Evolutionary conservation across 2,797 vertebrate species (phyloP), one percentile per base, ranked within the genome.

Genomic region (Hippoglossus hippoglossus): DNA sequence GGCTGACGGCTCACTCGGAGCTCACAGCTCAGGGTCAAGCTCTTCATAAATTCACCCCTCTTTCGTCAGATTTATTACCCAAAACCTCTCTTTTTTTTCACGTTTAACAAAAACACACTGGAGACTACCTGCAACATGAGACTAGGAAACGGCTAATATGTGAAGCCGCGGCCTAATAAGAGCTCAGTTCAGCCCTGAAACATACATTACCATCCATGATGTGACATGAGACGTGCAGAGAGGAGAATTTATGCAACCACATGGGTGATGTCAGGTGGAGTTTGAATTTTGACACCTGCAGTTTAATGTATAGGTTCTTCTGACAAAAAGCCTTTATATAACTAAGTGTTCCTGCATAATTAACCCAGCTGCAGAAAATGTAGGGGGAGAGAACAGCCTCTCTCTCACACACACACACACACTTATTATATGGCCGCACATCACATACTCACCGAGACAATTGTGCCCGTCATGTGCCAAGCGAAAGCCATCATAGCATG

Each of bases 401-500:
- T 1, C 4, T 52, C 51, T 1, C 54, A 51, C 54, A 46, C 50
- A 61, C 56, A 46, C 47, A 63, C 60, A 49, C 46, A 16, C 64
- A n/a, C 34, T 41, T 26, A 28, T 46, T 46, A 18, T 46, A 19
- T 44, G 6, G 44, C 44, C 12, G 44, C 54, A 54, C 47, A 15
- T 46, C 57, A 64, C 56, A 65, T 64, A 90, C 95, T 96, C 89
- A 99, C 98, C 98, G n/a, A 99, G 90, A 91, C 98, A 99, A 91
- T 99, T 99, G 95, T 99, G 98, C 11, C 98, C 98, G 0, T 99
- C 98, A 1, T 99, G 96, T 0, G 97, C 97, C 92, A 99, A 92
- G 75, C 96, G 96, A 94, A 99, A 99, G 76, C 98, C 98, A 0
- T 99, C 98, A 1, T 98, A 99, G 89, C 98, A 99, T 55, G 96